Evolutionary conservation across 2,797 vertebrate genomes (phyloP).

Genomic region (Cossypha niveicapilla): DNA sequence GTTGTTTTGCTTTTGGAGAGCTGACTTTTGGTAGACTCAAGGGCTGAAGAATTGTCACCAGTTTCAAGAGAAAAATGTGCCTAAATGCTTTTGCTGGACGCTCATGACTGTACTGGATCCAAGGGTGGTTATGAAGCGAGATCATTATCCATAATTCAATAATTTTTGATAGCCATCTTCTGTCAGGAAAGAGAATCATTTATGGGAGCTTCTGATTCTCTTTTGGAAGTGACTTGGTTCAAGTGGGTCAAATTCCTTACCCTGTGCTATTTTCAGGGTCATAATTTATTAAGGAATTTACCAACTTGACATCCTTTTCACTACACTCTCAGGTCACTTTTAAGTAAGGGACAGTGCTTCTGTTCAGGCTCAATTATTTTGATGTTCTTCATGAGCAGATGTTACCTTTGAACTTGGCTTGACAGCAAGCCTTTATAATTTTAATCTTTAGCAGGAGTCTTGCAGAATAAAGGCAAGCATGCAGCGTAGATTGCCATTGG

Average conservation of each 20-base stretch:
- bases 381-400: neutral
- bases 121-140: neutral
- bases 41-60: neutral
- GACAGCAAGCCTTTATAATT: neutral
- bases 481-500: neutral
- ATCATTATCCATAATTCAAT: neutral
- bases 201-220: neutral
- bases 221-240: neutral
- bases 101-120: neutral
- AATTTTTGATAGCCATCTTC: neutral
- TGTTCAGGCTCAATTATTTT: neutral
- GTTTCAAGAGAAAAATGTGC: neutral
- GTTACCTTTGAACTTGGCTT: neutral
- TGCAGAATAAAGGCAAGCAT: neutral
- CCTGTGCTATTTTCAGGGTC: neutral
- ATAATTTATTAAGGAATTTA: neutral
- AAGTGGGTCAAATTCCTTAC: neutral
- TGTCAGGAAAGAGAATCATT: neutral
- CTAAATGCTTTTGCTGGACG: neutral
- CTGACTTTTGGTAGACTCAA: neutral
- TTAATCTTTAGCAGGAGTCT: neutral
- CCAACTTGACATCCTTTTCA: neutral
- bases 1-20: neutral
- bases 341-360: neutral
- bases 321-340: neutral